Base-by-base conservation (phyloP, 2,888 invertebrate species). In the Quadriops clusia region DNA sequence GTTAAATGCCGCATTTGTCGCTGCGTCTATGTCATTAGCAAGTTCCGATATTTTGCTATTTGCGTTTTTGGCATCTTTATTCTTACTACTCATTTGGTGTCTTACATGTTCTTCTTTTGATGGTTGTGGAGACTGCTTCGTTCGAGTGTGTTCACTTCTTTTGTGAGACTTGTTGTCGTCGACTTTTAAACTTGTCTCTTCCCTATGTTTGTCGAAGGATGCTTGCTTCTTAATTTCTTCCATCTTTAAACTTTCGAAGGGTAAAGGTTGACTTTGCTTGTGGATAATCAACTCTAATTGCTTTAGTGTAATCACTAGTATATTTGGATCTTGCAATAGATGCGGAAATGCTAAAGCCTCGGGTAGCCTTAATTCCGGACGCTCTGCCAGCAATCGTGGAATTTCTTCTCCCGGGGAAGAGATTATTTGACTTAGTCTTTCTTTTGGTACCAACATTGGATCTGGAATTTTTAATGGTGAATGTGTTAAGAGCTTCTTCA, bases 361-460 rank as follows among this genome's bases (percentile, higher is more conserved):
- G 0, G 83, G 79, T 41, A 83, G 51, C 42, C 80, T 64, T 18
- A 83, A 58, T 54, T 83, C 82, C 0, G 83, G 82, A 36, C 81
- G 63, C 32, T 76, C 72, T 36, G 74, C 67, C 17, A 84, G 55
- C 23, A 86, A 60, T 28, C 77, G 70, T 0, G 84, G 84, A 37
- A 86, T 84, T 64, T 85, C 85, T 29, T 67, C 69, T 2, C 72
- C 79, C 1, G 86, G 86, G 3, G 75, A 71, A 2, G 73, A 70
- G 13, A 85, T 63, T 18, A 86, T 72, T 11, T 71, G 69, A 29
- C 76, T 74, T 26, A 86, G 59, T 46, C 73, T 72, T 47, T 81
- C 77, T 58, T 81, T 78, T 28, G 86, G 86, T 38, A 86, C 76
- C 36, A 86, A 58, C 46, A 86, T 65, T 6, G 85, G 85, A 64